Percentiles rank a stretch among this genome's conserved stretches.
Evolutionary conservation across 2,797 vertebrate genomes (phyloP).

Genomic region (Oophaga sylvatica): DNA sequence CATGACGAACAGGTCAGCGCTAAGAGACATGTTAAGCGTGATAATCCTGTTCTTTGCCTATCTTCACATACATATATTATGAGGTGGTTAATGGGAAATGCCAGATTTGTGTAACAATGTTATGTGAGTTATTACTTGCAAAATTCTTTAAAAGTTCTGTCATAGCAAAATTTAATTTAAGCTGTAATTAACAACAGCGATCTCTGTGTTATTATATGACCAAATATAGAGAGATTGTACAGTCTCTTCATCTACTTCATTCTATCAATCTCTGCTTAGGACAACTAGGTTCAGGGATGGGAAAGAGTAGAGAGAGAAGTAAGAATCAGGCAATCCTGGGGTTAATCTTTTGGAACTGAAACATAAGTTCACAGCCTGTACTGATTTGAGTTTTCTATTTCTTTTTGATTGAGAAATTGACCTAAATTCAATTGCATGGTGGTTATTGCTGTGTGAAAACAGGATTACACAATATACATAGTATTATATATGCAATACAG

Average conservation of each 20-base stretch:
- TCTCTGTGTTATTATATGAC: not conserved
- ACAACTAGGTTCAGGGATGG: not conserved
- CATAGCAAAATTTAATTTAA: not conserved
- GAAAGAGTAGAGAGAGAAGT: not conserved
- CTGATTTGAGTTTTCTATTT: too few relatives aligned
- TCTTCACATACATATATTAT: not conserved
- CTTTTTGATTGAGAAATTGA: too few relatives aligned
- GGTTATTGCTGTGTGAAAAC: too few relatives aligned
- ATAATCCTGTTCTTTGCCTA: conserved; percentile 3
- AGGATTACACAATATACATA: too few relatives aligned
- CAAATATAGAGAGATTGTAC: not conserved
- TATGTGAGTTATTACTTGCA: conserved; percentile 8
- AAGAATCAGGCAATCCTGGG: too few relatives aligned
- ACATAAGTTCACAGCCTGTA: too few relatives aligned
- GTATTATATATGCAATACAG: too few relatives aligned
- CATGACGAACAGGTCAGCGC: not conserved
- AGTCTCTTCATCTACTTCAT: not conserved
- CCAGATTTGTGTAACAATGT: not conserved
- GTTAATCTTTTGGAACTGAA: too few relatives aligned
- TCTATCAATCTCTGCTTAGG: not conserved
- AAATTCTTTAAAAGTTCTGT: conserved; percentile 27
- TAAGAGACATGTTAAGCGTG: not conserved
- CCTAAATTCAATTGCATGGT: too few relatives aligned
- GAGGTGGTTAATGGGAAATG: not conserved
- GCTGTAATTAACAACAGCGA: not conserved